Base-by-base conservation (phyloP, 2,113 vertebrate species). In the Pelusios castaneus region DNA sequence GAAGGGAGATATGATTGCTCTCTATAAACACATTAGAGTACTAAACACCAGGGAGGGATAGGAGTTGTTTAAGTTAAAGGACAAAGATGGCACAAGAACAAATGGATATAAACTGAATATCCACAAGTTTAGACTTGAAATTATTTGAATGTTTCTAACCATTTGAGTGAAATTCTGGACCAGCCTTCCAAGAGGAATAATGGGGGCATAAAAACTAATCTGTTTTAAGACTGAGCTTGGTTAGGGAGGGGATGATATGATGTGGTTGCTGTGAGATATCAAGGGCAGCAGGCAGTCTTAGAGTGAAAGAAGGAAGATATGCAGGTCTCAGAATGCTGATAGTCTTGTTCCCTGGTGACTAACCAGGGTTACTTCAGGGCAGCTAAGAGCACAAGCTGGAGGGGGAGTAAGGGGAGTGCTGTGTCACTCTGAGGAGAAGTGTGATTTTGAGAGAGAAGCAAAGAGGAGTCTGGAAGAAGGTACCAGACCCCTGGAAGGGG, bases 161-260 rank as follows among this genome's bases (percentile, higher is more conserved):
- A n/a, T 63, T 29, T 17, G 22, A 76, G 27, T 16, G 25, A 0
- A 2, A 1, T 47, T 52, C 84, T 67, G 67, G 38, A 79, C 55
- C 21, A 58, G 80, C 51, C 2, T 16, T 21, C 47, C 82, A 9
- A 5, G 49, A 5, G 60, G 54, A 76, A 16, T 8, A 24, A 5
- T 0, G 1, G 29, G 34, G 25, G 25, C 82, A 13, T 63, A 63
- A 60, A 76, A 16, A 43, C 24, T 81, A 56, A 43, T 34, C 78
- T 86, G 12, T 38, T 78, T 75, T 89, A 80, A 0, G 0, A 51
- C 34, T 54, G 21, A 0, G 0, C 11, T 55, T 79, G 47, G 49
- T 92, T 47, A 1, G 84, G 81, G 56, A n/a, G 14, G 41, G 25
- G 86, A n/a, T 81, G 10, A 34, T 0, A 0, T 41, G 24, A 73